phyloP scores from a whole-genome alignment of 2,888 invertebrate species.

The Eilema griseolum region DNA sequence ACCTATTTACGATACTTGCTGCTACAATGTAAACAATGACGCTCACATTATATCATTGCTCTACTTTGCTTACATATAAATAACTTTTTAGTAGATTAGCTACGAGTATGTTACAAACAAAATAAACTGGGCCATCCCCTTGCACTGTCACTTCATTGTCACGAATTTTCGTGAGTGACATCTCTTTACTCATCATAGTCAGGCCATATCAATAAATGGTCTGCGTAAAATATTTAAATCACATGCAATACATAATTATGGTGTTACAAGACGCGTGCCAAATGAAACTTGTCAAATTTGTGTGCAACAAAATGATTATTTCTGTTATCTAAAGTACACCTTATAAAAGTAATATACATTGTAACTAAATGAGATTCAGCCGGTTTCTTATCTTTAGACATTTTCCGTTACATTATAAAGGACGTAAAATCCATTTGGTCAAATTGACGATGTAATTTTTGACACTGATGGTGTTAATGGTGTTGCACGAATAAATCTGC shows the following conservation, averaged over 20 bases:
- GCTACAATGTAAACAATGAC: constrained; percentile 2
- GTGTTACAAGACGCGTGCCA: background rate
- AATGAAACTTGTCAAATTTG: constrained; percentile 9
- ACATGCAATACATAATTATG: background rate
- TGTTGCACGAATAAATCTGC: no score
- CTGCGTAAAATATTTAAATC: background rate
- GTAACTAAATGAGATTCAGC: constrained; percentile 35
- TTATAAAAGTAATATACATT: constrained; percentile 26
- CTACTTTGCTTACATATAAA: background rate
- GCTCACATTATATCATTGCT: constrained; percentile 2
- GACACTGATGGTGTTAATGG: no score
- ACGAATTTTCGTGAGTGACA: background rate
- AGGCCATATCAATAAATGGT: background rate
- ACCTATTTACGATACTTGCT: background rate
- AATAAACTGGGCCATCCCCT: background rate
- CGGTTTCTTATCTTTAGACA: constrained; percentile 27
- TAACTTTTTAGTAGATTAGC: background rate
- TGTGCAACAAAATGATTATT: constrained; percentile 19
- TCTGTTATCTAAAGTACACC: constrained; percentile 36
- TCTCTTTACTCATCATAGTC: background rate
- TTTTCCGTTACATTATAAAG: constrained; percentile 19
- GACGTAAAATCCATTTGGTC: background rate
- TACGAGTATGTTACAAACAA: background rate
- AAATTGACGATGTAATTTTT: background rate
- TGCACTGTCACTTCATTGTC: background rate